phyloP scores from a whole-genome alignment of 1,140 invertebrate genomes.

The Polypedilum vanderplanki region DNA sequence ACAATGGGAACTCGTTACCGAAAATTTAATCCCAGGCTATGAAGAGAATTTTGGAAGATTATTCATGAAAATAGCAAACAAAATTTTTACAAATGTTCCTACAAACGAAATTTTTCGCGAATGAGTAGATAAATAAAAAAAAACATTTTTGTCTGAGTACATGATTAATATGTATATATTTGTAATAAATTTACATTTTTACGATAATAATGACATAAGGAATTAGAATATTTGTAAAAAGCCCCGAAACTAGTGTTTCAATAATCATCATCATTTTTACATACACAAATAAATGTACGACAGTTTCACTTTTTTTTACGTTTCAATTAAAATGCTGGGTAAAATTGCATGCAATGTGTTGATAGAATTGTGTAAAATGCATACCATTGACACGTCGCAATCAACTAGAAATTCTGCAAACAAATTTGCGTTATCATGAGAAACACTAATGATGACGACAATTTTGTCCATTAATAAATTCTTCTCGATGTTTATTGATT shows the following conservation, averaged over 20 bases:
- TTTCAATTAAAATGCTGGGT: slow-evolving; percentile 51
- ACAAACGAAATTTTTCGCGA: background rate
- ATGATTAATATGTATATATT: slow-evolving; percentile 14
- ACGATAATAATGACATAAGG: background rate
- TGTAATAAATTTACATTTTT: background rate
- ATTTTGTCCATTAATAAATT: slow-evolving; percentile 53
- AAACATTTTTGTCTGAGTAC: too few relatives aligned
- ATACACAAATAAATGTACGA: background rate
- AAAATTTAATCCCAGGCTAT: background rate
- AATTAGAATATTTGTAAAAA: background rate
- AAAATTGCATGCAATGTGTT: slow-evolving; percentile 55
- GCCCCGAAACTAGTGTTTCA: background rate
- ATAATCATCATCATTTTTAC: background rate
- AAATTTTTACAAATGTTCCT: background rate
- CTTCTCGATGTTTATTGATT: slow-evolving; percentile 56
- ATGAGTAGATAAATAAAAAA: background rate
- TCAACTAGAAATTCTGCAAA: slow-evolving; percentile 65
- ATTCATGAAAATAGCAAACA: background rate
- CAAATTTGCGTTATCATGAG: slow-evolving; percentile 66
- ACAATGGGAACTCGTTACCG: background rate
- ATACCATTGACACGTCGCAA: slow-evolving; percentile 57
- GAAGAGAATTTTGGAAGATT: background rate
- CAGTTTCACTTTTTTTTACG: background rate
- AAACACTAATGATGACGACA: slow-evolving; percentile 70
- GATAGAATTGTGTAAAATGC: slow-evolving; percentile 65